A percentile compares a stretch with the other conserved stretches of the same genome.
phyloP scores from a whole-genome alignment of 2,888 invertebrate genomes.

The Erebia epiphron region DNA sequence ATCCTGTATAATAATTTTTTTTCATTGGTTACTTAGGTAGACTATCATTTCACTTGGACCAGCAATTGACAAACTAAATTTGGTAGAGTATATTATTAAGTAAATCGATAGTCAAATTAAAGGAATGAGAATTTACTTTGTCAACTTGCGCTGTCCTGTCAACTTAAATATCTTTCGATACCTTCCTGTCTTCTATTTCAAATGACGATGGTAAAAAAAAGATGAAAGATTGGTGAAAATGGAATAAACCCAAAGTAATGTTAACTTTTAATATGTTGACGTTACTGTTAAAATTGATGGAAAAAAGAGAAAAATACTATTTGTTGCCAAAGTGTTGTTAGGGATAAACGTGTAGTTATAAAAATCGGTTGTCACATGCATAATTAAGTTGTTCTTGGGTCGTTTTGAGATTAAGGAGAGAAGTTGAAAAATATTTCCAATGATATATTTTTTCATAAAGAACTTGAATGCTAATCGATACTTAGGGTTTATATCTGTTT shows the following conservation, averaged over 20 bases:
- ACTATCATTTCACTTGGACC: conserved; percentile 50
- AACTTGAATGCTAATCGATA: conserved; percentile 80
- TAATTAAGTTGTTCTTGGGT: conserved; percentile 81
- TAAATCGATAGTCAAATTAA: conserved; percentile 69
- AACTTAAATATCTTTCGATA: conserved; percentile 63
- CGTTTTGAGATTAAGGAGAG: conserved; percentile 76
- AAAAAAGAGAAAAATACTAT: conserved; percentile 62
- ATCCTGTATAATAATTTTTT: conserved; percentile 62
- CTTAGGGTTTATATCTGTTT: conserved; percentile 82
- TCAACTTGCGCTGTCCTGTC: conserved; percentile 52
- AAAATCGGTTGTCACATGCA: conserved; percentile 81
- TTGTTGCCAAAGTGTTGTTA: conserved; percentile 84
- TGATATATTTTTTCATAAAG: conserved; percentile 83
- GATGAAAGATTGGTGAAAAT: conserved; percentile 55
- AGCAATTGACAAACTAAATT: conserved; percentile 53
- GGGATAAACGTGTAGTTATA: conserved; percentile 78
- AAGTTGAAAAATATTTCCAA: conserved; percentile 82
- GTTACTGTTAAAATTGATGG: conserved; percentile 69
- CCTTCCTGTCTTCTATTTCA: conserved; percentile 71
- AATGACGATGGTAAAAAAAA: conserved; percentile 64
- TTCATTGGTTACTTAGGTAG: conserved; percentile 54
- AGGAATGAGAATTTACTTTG: conserved; percentile 49
- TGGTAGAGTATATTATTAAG: conserved; percentile 51
- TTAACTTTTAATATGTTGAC: conserved; percentile 66
- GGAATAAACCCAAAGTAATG: conserved; percentile 59